phyloP scores from a whole-genome alignment of 92 coral and sea anemone genomes.

The Diadumene lineata region DNA sequence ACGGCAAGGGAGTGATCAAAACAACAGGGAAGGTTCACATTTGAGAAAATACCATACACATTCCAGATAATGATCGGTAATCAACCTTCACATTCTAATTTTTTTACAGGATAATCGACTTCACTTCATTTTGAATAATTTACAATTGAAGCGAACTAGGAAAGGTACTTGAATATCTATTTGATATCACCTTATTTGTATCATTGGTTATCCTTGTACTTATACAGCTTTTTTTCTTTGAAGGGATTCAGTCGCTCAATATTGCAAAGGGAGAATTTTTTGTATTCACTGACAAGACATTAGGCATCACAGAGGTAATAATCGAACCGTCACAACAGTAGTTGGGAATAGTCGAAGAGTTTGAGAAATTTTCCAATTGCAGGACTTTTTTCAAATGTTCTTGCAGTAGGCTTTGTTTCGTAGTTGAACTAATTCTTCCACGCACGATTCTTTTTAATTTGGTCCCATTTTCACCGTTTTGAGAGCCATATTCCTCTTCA shows the following conservation, averaged over 20 bases:
- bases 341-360: too few relatives aligned
- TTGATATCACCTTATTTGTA: not conserved
- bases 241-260: slow-evolving; percentile 52
- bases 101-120: slow-evolving; percentile 45
- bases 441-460: not conserved
- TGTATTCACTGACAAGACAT: slow-evolving; percentile 49
- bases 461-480: not conserved
- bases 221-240: not conserved
- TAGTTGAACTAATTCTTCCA: too few relatives aligned
- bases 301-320: slow-evolving; percentile 72
- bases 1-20: too few relatives aligned
- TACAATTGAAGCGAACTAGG: slow-evolving; percentile 33
- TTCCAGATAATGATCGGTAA: too few relatives aligned
- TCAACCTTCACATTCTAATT: too few relatives aligned
- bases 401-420: too few relatives aligned
- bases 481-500: too few relatives aligned
- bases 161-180: slow-evolving; percentile 29
- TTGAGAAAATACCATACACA: too few relatives aligned
- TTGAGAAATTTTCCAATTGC: too few relatives aligned
- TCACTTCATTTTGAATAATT: slow-evolving; percentile 39
- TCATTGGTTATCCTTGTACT: not conserved
- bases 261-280: slow-evolving; percentile 59
- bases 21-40: too few relatives aligned
- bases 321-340: too few relatives aligned
- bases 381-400: too few relatives aligned